Base-by-base conservation (phyloP, 2,888 invertebrate species). In the Seira musarum region DNA sequence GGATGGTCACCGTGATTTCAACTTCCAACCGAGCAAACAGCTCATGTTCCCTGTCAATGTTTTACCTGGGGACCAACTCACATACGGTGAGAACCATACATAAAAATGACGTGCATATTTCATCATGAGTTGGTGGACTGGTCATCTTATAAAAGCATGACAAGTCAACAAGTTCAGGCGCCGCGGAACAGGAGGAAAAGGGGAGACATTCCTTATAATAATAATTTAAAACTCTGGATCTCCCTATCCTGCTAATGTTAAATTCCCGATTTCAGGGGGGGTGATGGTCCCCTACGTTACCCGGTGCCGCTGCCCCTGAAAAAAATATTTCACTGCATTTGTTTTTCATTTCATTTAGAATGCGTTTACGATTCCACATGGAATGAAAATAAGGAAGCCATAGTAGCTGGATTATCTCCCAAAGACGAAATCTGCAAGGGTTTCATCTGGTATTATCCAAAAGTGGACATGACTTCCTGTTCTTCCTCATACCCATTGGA, bases 1-100 rank as follows among this genome's bases (percentile, higher is more conserved):
- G 53, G 85, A 85, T 79, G 84, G 83, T 65, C 81, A 78, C 64
- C 84, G 84, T 61, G 72, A 83, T 19, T 85, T 85, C 30, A 81
- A 85, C 53, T 85, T 83, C 70, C 85, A 85, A 53, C 82, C 83
- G 63, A 85, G 83, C 81, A 73, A 82, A 15, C 84, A 82, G 22
- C 68, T 85, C 19, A 71, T 66, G 68, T 80, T 84, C 69, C 82
- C 83, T 60, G 35, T 79, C 30, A 75, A 65, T 66, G 60, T 85
- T 0, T 19, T 80, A 1, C 82, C 84, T 46, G 85, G 84, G 46
- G 85, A 85, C 69, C 76, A 74, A 21, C 53, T 85, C 8, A 74
- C 85, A 6, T 83, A 83, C 69, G 85, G 40, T 40, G 40, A 40
- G 40, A 8, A 8, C 40, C 13, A 40, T 8, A 40, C 40, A 13